phyloP scores from a whole-genome alignment of 2,113 vertebrate species.

The Odobenus rosmarus region DNA sequence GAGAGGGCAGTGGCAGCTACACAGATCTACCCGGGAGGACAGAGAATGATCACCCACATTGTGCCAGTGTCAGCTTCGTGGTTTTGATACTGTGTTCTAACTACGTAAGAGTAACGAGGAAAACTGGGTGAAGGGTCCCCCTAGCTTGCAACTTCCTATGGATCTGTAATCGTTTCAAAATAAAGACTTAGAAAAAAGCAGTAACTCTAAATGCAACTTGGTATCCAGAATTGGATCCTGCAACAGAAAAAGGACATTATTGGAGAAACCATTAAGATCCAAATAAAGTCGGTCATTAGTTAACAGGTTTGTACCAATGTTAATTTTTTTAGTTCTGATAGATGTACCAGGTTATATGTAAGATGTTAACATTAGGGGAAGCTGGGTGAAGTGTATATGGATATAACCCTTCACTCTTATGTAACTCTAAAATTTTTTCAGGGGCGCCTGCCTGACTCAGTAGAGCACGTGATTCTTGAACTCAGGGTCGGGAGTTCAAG shows the following conservation, averaged over 20 bases:
- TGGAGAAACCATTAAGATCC: background rate
- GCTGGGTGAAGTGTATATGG: background rate
- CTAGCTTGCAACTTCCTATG: slow-evolving; percentile 18
- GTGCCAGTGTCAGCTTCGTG: background rate
- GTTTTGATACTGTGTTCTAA: background rate
- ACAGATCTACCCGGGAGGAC: background rate
- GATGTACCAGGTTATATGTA: background rate
- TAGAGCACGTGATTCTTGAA: background rate
- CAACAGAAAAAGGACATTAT: background rate
- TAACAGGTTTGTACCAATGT: background rate
- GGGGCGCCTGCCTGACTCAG: background rate
- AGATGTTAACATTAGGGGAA: background rate
- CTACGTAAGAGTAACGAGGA: background rate
- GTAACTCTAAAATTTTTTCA: background rate
- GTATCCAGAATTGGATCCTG: background rate
- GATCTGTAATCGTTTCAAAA: slow-evolving; percentile 16
- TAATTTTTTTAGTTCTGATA: slow-evolving; percentile 42
- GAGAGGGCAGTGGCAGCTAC: background rate
- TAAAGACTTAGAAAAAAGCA: background rate
- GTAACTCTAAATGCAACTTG: background rate
- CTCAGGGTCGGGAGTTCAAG: background rate
- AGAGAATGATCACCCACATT: accelerated
- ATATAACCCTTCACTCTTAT: background rate
- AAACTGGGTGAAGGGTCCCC: background rate
- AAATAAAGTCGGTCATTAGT: background rate